Conservation (phyloP, 2,888 invertebrate genomes). For the Melangyna quadrimaculata region DNA sequence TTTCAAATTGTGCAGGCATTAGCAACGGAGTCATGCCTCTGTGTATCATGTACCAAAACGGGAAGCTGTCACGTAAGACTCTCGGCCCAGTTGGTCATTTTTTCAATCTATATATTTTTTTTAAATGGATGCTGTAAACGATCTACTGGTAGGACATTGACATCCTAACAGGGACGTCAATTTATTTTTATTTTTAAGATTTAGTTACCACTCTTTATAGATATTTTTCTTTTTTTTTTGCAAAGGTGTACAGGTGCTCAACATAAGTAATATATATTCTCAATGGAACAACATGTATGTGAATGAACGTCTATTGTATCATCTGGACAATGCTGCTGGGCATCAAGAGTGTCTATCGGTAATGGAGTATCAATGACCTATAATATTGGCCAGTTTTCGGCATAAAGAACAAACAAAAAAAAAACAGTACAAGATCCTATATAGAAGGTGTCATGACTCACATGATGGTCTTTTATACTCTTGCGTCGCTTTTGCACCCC, state of each 20-base stretch:
- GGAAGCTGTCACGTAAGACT: constrained; percentile 66
- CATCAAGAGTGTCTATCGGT: neutral
- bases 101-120: constrained; percentile 18
- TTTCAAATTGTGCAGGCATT: constrained; percentile 32
- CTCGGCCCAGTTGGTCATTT: constrained; percentile 49
- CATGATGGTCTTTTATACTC: neutral
- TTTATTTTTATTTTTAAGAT: neutral
- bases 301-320: neutral
- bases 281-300: neutral
- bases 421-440: too few relatives aligned
- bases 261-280: neutral
- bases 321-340: constrained; percentile 3
- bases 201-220: neutral
- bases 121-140: constrained; percentile 47
- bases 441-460: neutral
- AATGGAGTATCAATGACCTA: neutral
- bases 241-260: neutral
- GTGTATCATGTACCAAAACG: constrained; percentile 64
- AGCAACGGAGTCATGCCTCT: constrained; percentile 61
- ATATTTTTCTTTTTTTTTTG: neutral
- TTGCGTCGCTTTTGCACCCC: neutral
- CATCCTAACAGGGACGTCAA: neutral
- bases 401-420: too few relatives aligned
- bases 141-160: constrained; percentile 18
- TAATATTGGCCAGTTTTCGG: neutral